These are phyloP conservation scores for Cyanocitta stelleri DNA, from an alignment of 2,113 vertebrate species.

Conservation along the genomic window DNA sequence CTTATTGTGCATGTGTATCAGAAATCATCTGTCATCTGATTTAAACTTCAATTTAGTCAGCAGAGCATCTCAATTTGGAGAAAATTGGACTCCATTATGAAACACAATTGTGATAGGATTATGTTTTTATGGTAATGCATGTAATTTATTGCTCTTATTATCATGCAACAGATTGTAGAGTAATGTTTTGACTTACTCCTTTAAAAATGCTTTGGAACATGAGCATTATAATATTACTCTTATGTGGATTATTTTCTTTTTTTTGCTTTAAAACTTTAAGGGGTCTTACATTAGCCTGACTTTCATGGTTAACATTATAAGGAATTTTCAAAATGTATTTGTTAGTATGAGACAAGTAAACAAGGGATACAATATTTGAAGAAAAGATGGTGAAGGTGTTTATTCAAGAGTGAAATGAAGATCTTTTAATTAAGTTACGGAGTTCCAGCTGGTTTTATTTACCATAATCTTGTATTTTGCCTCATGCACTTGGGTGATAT, in stretches of 20 bases:
- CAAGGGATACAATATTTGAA: background rate
- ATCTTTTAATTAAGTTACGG: background rate
- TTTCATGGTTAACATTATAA: background rate
- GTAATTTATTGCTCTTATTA: slow-evolving; percentile 36
- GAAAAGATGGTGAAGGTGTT: background rate
- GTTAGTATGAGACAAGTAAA: background rate
- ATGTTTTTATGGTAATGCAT: slow-evolving; percentile 30
- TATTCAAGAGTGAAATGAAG: background rate
- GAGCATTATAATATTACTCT: background rate
- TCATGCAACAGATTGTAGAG: slow-evolving; percentile 1
- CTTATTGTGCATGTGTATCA: background rate
- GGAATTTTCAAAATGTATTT: background rate
- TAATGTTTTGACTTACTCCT: slow-evolving; percentile 31
- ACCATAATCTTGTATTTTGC: background rate
- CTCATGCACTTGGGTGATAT: background rate
- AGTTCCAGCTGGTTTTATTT: background rate
- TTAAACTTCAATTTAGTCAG: slow-evolving; percentile 53
- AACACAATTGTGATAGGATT: slow-evolving; percentile 38
- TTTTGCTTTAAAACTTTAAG: background rate
- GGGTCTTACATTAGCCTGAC: background rate
- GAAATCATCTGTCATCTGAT: slow-evolving; percentile 46
- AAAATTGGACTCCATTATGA: slow-evolving; percentile 50
- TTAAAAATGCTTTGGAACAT: background rate
- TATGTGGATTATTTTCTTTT: background rate
- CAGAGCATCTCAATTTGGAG: slow-evolving; percentile 30